Percentiles rank a stretch among this genome's conserved stretches.
Evolutionary conservation across 2,113 vertebrate genomes (phyloP).

Genomic region (Ciconia stormi): DNA sequence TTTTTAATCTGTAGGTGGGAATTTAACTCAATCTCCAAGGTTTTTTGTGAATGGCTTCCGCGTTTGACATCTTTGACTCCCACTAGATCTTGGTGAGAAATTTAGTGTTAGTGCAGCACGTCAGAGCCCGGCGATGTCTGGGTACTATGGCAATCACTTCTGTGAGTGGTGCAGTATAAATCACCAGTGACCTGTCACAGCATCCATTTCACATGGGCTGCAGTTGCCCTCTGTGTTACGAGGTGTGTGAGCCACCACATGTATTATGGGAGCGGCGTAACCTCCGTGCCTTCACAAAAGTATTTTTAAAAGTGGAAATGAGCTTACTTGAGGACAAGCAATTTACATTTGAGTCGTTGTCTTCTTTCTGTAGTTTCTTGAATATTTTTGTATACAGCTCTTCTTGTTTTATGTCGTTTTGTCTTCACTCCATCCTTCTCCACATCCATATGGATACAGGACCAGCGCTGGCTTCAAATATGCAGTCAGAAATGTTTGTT

Average conservation of each 20-base stretch:
- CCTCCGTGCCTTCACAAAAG: background rate
- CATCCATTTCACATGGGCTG: slow-evolving; percentile 31
- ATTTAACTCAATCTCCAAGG: background rate
- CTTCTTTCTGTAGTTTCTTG: background rate
- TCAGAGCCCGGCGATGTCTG: background rate
- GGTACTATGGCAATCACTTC: background rate
- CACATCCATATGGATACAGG: rapidly evolving
- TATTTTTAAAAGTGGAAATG: background rate
- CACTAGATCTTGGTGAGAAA: background rate
- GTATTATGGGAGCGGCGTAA: background rate
- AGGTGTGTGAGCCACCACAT: background rate
- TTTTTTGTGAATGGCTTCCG: background rate
- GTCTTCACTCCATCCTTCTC: no score
- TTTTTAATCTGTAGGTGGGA: background rate
- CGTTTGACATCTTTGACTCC: background rate
- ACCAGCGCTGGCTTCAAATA: background rate
- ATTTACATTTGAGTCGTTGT: background rate
- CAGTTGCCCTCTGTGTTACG: slow-evolving; percentile 41
- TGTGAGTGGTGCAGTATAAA: slow-evolving; percentile 56
- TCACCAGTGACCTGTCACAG: slow-evolving; percentile 56
- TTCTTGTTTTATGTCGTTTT: background rate
- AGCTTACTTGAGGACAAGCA: background rate
- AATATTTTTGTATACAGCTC: background rate
- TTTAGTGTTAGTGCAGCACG: background rate
- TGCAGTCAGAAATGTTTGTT: background rate